Percentiles rank a stretch among this genome's conserved stretches.
These are phyloP conservation scores for Calliopsis andreniformis DNA, from an alignment of 1,140 invertebrate genomes.

Conservation along the genomic window DNA sequence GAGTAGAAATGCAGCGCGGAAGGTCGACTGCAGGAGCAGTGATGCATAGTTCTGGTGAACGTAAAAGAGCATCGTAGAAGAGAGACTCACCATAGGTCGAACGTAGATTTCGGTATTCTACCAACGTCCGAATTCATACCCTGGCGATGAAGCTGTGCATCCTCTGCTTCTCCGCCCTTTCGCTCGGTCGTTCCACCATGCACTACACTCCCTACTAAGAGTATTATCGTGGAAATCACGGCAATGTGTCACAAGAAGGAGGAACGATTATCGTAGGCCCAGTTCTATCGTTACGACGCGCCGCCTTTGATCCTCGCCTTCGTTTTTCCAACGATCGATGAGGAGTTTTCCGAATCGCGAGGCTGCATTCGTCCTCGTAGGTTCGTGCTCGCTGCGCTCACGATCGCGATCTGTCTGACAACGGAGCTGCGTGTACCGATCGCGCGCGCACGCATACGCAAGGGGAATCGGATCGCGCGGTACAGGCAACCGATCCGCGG, in stretches of 20 bases:
- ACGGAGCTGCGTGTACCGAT: neutral
- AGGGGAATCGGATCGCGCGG: neutral
- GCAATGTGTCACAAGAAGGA: neutral
- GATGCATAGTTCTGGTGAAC: no score
- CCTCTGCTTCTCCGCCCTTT: slow-evolving; percentile 25
- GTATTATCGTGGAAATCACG: neutral
- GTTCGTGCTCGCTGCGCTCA: neutral
- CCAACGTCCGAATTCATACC: slow-evolving; percentile 56
- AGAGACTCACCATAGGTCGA: slow-evolving; percentile 50
- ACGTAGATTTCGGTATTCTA: slow-evolving; percentile 33
- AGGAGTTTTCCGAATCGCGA: slow-evolving; percentile 6
- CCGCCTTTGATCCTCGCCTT: slow-evolving; percentile 22
- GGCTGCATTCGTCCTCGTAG: slow-evolving; percentile 27
- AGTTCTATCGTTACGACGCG: slow-evolving; percentile 6
- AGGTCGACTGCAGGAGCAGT: no score
- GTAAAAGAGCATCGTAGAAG: neutral
- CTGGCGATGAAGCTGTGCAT: slow-evolving; percentile 48
- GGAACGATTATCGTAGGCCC: neutral
- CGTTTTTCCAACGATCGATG: slow-evolving; percentile 27
- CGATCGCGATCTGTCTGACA: no score
- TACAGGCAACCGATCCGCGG: slow-evolving; percentile 23
- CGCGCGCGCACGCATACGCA: neutral
- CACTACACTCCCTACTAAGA: neutral
- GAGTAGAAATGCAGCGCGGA: neutral
- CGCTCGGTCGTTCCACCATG: no score